Evolutionary conservation across 37 sponge, comb jelly and placozoan genomes (phyloP), one percentile per base, ranked within the genome.

Genomic region (Beroe ovata): DNA sequence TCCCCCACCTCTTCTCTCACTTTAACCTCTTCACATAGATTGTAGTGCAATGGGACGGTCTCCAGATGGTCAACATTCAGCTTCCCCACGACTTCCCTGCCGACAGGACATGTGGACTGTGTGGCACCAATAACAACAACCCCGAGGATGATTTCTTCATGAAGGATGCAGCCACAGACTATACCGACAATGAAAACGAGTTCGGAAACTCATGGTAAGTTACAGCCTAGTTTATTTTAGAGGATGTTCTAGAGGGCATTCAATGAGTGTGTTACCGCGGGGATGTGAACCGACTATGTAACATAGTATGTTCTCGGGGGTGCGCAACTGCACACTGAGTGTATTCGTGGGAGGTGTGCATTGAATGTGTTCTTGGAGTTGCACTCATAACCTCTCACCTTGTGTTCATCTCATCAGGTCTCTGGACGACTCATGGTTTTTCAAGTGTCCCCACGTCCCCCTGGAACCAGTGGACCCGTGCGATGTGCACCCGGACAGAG

Each of bases 81-180:
- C 84, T 77, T 4, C 84, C 84, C 26, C 28, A 8, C 4, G 84
- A 77, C 47, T 77, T 77, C 84, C 38, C 38, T 37, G 38, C 20
- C 0, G 84, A 41, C 84, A 77, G 84, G 84, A 77, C 84, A 42
- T 77, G 84, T 42, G 84, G 84, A 11, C 42, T 77, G 84, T 77
- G 84, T 39, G 84, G 84, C 28, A 8, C 36, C 23, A 42, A 77
- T 54, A 77, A 77, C 47, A 77, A 39, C 47, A 35, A 77, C 28
- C 42, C 54, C 20, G 21, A 8, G 0, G 54, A 42, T 39, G 84
- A 77, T 41, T 77, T 42, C 54, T 77, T 42, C 38, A 77, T 77
- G 84, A 77, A 29, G 25, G 18, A 40, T 19, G 84, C 54, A 4
- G 23, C 19, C 54, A 77, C 84, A 16, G 84, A 77, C 33, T n/a